Percentiles rank a stretch among this genome's conserved stretches.
Conservation (phyloP, 2,113 vertebrate genomes). For the Catharus fuscescens region DNA sequence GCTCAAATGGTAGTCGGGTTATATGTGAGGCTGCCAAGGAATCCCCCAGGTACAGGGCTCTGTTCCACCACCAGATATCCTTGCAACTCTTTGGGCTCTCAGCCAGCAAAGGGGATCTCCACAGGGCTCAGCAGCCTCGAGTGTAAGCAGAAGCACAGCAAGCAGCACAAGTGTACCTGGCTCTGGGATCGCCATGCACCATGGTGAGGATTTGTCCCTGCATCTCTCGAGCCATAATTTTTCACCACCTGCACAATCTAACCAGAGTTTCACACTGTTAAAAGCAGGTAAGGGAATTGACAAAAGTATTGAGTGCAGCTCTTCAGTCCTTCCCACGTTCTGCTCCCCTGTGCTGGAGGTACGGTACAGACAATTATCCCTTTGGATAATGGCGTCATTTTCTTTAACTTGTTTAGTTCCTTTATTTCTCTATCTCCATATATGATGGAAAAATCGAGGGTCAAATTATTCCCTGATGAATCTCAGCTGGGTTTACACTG, state of each 20-base stretch:
- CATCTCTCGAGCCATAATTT: neutral
- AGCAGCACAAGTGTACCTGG: neutral
- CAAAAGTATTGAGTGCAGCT: constrained; percentile 49
- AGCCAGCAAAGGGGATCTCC: neutral
- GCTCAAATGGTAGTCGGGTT: neutral
- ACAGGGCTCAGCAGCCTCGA: accelerated
- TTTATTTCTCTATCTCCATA: neutral
- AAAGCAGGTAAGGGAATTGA: constrained; percentile 45
- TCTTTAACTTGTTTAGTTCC: neutral
- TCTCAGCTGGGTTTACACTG: neutral
- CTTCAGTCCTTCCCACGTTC: constrained; percentile 26
- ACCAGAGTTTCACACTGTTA: constrained; percentile 16
- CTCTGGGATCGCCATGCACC: neutral
- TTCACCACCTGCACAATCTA: constrained; percentile 17
- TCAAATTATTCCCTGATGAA: neutral
- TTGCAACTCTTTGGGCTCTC: neutral
- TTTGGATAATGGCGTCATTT: neutral
- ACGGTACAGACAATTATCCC: constrained; percentile 40
- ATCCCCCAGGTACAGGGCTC: neutral
- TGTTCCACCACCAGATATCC: neutral
- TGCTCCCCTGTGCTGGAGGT: constrained; percentile 40
- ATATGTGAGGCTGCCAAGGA: neutral
- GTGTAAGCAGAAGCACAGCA: neutral
- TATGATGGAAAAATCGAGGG: neutral
- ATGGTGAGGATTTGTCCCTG: neutral